Evolutionary conservation across 2,888 invertebrate species (phyloP), one percentile per base, ranked within the genome.

Genomic region (Thymelicus lineola): DNA sequence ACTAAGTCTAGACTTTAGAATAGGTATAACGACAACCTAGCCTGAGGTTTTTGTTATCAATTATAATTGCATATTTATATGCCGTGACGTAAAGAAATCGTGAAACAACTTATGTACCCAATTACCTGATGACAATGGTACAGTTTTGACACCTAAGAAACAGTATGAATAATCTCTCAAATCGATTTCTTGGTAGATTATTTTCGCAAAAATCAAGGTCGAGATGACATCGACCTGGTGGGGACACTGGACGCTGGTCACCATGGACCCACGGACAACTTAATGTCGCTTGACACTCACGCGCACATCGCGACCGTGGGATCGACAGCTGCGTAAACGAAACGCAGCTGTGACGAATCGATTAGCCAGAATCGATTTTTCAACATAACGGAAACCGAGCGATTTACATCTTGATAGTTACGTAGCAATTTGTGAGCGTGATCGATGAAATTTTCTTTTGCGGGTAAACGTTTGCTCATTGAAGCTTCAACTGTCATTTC

Each of bases 401-500:
- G 87, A 91, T 91, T 91, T 91, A 90, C 90, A 92, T 92, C 89
- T 88, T 81, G 86, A 91, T 87, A 82, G 89, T 90, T 89, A 87
- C 88, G 83, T 88, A 85, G 90, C 89, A 87, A 92, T 91, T 89
- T 90, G 87, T 86, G 85, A 89, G 86, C 92, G 90, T 90, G 91
- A 90, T 92, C 90, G 89, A 90, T 89, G 90, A 90, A 89, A 91
- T 89, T 89, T 89, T 82, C 86, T 86, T 86, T 89, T 89, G 89
- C 90, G 88, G 90, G 84, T 84, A 89, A 89, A 88, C 86, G 88
- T 87, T 84, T 91, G 91, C 80, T 87, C 91, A 90, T 88, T 88
- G 88, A 88, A 89, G 90, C 90, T 89, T 89, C 88, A 89, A 89
- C 86, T 88, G 87, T 88, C 87, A 82, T 93, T 93, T 93, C 92